Base-by-base conservation (phyloP, 2,113 vertebrate genomes). In the Xenopus borealis region DNA sequence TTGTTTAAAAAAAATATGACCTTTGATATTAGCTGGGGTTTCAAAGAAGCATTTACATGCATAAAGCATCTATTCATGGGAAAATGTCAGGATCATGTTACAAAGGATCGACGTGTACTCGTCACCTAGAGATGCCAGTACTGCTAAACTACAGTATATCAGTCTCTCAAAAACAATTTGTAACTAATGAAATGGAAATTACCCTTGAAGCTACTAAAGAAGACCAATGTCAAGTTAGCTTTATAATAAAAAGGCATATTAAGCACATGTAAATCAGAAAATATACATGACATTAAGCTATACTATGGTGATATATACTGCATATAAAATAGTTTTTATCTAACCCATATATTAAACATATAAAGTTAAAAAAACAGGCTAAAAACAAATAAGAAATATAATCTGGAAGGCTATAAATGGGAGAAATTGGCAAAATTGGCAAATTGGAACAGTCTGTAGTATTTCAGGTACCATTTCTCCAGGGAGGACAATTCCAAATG, bases 1-100 rank as follows among this genome's bases (percentile, higher is more conserved):
- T 19, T 64, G 62, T 70, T 55, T 77, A 70, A 57, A 69, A 59
- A 45, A 57, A 69, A 62, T 58, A 63, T 70, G 45, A 64, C 45
- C 45, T 64, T 33, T 64, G 27, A 70, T 50, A 62, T 76, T 69
- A 69, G n/a, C 23, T 13, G 53, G 33, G n/a, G n/a, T 53, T 20
- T 45, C 17, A 45, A 30, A 58, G 64, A 67, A 57, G 66, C 19
- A 20, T 46, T 58, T 23, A 62, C 59, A 71, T 52, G 47, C 18
- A 45, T 62, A 71, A 44, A 23, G 20, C 19, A 50, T 19, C 20
- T 13, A 72, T 72, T 72, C 70, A 13, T 20, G 10, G 33, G 18
- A 18, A 59, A 70, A 44, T 57, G 67, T 69, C 20, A 57, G 8
- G 10, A 30, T n/a, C 68, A 45, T 16, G 20, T 67, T 50, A 66